A percentile compares a stretch with the other conserved stretches of the same genome.
Conservation (phyloP, 2,888 invertebrate genomes). For the Andricus quercusramuli region DNA sequence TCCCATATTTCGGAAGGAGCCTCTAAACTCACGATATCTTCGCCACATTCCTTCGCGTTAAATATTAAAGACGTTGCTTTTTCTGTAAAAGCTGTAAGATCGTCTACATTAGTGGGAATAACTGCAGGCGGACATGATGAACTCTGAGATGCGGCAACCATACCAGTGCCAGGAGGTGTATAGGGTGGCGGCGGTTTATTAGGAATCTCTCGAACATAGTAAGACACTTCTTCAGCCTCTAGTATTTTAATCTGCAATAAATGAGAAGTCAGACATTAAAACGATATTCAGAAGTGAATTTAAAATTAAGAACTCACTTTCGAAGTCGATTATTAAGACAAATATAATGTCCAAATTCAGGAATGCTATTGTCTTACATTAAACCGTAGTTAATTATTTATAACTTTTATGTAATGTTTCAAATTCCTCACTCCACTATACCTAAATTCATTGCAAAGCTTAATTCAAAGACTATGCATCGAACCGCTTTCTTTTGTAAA, state of each 20-base stretch:
- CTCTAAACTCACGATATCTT: slow-evolving; percentile 69
- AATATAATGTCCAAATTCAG: too few species aligned
- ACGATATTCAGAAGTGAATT: not conserved
- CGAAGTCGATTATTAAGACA: not conserved
- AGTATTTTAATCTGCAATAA: slow-evolving; percentile 81
- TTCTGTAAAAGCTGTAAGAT: slow-evolving; percentile 78
- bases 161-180: slow-evolving; percentile 81
- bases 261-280: not conserved
- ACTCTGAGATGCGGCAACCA: slow-evolving; percentile 68
- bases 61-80: slow-evolving; percentile 79
- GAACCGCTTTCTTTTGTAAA: too few species aligned
- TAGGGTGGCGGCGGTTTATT: slow-evolving; percentile 89
- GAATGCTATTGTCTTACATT: too few species aligned
- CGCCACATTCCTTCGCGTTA: slow-evolving; percentile 74
- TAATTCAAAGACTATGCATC: too few species aligned
- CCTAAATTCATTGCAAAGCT: too few species aligned
- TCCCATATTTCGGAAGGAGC: slow-evolving; percentile 72
- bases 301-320: not conserved
- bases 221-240: slow-evolving; percentile 81
- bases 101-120: slow-evolving; percentile 78
- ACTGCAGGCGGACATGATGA: slow-evolving; percentile 73
- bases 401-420: too few species aligned
- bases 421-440: too few species aligned
- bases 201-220: slow-evolving; percentile 84
- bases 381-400: too few species aligned